Base-by-base conservation (phyloP, 2,888 invertebrate species). In the Xanthia icteritia region DNA sequence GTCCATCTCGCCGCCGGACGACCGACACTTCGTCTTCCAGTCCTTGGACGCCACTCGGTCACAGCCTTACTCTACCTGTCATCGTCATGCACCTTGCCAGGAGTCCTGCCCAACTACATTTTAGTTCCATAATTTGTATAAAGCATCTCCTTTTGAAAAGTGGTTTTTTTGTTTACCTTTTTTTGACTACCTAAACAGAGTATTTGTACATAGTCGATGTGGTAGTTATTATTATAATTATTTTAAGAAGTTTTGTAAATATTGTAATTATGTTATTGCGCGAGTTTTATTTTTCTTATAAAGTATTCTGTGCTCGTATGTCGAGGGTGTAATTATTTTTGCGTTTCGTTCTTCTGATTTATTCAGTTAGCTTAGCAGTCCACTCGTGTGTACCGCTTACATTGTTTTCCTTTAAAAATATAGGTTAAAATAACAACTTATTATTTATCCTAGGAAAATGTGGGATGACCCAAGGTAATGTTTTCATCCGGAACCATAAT, bases 331-430 rank as follows among this genome's bases (percentile, higher is more conserved):
- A 56, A 56, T 56, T 56, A 27, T 56, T 56, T 56, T 27, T 27
- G 5, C 13, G 56, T 56, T 58, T 27, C 27, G 54, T 77, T 54
- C 15, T 65, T 60, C 15, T 45, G 36, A 60, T 76, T 76, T 54
- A 76, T 82, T 60, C 39, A 6, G 42, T 42, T 15, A 23, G 8
- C 9, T 64, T 31, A 45, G 3, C 23, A 9, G 20, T 36, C 11
- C 27, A 54, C n/a, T 60, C 45, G 0, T 23, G 23, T 27, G 42
- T 61, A n/a, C 15, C 0, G 20, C 31, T 58, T 23, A n/a, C 36
- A 63, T 31, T 56, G 17, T 48, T 39, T 67, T 42, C 8, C 1
- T 51, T 51, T 11, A 6, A 73, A 61, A 42, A 23, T 63, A 17
- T 6, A 1, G 8, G 17, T 42, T 23, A 31, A n/a, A 48, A 36